phyloP scores from a whole-genome alignment of 2,888 invertebrate species.

The Theodoxus fluviatilis region DNA sequence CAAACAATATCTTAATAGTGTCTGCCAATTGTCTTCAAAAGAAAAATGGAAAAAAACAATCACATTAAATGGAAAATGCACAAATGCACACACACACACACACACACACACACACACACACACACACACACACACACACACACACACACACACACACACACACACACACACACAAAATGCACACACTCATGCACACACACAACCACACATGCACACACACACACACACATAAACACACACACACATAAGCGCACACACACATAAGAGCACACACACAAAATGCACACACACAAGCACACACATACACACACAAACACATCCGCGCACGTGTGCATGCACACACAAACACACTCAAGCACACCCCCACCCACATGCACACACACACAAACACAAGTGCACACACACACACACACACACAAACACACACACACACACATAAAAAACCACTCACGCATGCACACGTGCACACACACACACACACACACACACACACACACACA shows the following conservation, averaged over 20 bases:
- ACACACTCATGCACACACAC: background rate
- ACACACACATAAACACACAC: background rate
- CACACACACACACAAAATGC: background rate
- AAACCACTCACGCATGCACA: background rate
- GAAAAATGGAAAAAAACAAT: too few species aligned
- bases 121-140: slow-evolving; percentile 19
- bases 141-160: slow-evolving; percentile 24
- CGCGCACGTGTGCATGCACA: too few species aligned
- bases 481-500: background rate
- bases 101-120: slow-evolving; percentile 9
- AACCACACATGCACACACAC: slow-evolving; percentile 18
- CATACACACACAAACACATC: slow-evolving; percentile 18
- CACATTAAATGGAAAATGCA: too few species aligned
- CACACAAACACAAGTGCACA: slow-evolving; percentile 9
- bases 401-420: background rate
- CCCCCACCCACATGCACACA: too few species aligned
- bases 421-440: slow-evolving; percentile 15
- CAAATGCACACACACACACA: background rate
- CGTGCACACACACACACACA: background rate
- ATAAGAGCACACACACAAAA: background rate
- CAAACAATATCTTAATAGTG: too few species aligned
- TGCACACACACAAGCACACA: background rate
- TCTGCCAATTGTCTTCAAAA: too few species aligned
- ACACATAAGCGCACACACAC: too few species aligned
- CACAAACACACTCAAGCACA: background rate